phyloP scores from a whole-genome alignment of 1,140 invertebrate species.

The Polypedilum pembai region DNA sequence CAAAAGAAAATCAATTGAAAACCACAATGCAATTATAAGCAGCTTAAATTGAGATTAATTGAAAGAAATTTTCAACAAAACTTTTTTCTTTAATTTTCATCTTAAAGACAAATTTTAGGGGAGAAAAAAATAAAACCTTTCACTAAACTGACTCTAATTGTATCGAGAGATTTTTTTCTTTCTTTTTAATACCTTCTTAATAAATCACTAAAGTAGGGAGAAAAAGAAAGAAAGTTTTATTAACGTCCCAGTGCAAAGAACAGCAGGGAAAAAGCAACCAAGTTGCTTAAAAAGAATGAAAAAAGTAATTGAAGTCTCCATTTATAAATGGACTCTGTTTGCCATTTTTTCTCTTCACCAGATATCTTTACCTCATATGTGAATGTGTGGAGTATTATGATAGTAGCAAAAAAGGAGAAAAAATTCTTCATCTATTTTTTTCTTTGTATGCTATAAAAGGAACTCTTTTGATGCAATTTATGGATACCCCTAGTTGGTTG shows the following conservation, averaged over 20 bases:
- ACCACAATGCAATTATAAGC: too few species aligned
- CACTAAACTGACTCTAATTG: constrained; percentile 4
- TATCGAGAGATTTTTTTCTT: neutral
- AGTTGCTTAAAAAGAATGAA: constrained; percentile 16
- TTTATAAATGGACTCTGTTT: constrained; percentile 26
- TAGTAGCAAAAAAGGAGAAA: neutral
- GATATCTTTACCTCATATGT: neutral
- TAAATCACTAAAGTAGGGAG: neutral
- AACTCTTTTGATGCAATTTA: constrained; percentile 26
- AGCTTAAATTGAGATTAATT: too few species aligned
- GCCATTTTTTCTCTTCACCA: constrained; percentile 17
- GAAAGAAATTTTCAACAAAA: too few species aligned
- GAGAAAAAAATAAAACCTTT: neutral
- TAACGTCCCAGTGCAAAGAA: constrained; percentile 16
- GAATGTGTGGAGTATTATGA: neutral
- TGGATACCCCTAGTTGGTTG: constrained; percentile 22
- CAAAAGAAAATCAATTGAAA: too few species aligned
- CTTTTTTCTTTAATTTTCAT: too few species aligned
- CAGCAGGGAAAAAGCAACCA: neutral
- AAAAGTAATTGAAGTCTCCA: constrained; percentile 27
- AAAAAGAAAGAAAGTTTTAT: neutral
- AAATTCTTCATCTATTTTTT: neutral
- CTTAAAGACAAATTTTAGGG: too few species aligned
- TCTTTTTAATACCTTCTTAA: constrained; percentile 8
- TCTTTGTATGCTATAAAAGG: neutral